Conservation (phyloP, 2,888 invertebrate species). For the Melanophora roralis region DNA sequence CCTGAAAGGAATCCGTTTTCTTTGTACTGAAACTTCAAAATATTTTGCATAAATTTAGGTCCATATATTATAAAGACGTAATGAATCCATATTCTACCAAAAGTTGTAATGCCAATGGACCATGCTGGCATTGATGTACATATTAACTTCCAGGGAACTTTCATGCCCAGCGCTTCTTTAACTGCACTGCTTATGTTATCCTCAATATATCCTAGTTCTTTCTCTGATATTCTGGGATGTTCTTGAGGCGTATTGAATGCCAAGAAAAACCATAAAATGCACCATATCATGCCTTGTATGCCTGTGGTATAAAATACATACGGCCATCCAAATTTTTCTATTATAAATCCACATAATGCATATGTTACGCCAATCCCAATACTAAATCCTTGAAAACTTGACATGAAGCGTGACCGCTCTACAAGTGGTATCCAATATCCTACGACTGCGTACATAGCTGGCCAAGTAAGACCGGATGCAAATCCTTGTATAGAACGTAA, state of each 20-base stretch:
- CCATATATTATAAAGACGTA: conserved; percentile 85
- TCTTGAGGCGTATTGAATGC: conserved; percentile 83
- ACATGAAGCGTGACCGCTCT: conserved; percentile 85
- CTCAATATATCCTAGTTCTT: conserved; percentile 83
- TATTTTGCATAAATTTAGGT: conserved; percentile 84
- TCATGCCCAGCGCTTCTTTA: conserved; percentile 76
- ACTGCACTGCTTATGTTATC: conserved; percentile 80
- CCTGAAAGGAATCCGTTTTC: conserved; percentile 84
- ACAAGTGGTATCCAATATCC: conserved; percentile 85
- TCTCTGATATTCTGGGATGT: conserved; percentile 83
- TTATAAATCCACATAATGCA: conserved; percentile 84
- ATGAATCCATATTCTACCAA: conserved; percentile 86
- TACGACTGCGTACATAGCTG: conserved; percentile 86
- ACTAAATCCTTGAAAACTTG: conserved; percentile 86
- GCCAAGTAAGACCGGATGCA: conserved; percentile 86
- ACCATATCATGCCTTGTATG: conserved; percentile 82
- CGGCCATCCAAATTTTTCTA: conserved; percentile 83
- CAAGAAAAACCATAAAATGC: conserved; percentile 82
- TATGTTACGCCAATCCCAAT: conserved; percentile 86
- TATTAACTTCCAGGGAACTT: conserved; percentile 83
- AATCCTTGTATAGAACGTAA: conserved; percentile 83
- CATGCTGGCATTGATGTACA: conserved; percentile 82
- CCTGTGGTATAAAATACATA: conserved; percentile 85
- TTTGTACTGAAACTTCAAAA: conserved; percentile 83
- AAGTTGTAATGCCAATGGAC: conserved; percentile 85